Evolutionary conservation across 1,140 invertebrate genomes (phyloP).

Genomic region (Pogonomyrmex californicus): DNA sequence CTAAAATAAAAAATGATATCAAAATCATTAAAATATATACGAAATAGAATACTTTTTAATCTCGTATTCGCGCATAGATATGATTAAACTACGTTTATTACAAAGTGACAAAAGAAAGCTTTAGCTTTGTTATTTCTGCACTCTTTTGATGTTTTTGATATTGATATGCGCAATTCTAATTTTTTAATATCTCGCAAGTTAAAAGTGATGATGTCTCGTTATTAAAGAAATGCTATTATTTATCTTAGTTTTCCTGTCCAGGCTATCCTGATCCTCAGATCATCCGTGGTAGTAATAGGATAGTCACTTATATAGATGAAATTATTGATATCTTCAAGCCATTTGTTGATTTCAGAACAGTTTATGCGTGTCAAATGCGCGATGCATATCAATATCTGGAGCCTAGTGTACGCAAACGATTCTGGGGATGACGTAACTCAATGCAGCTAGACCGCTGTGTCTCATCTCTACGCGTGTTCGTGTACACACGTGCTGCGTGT

Average conservation of each 20-base stretch:
- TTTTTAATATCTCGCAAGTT: neutral
- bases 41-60: neutral
- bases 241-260: neutral
- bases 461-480: neutral
- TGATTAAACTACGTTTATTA: neutral
- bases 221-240: neutral
- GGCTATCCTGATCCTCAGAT: too few relatives aligned
- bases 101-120: neutral
- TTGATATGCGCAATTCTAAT: neutral
- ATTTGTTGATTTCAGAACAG: conserved; percentile 15
- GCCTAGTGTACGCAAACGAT: conserved; percentile 48
- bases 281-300: neutral
- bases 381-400: conserved; percentile 49
- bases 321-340: neutral
- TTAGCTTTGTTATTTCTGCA: neutral
- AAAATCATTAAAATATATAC: neutral
- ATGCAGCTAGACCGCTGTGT: conserved; percentile 43
- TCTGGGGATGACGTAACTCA: conserved; percentile 46
- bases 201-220: neutral
- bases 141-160: neutral
- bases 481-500: conserved; percentile 38
- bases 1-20: too few relatives aligned
- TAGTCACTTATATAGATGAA: neutral
- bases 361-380: conserved; percentile 51
- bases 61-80: neutral